Conservation (phyloP, 92 coral and sea anemone species). For the Desmophyllum pertusum region DNA sequence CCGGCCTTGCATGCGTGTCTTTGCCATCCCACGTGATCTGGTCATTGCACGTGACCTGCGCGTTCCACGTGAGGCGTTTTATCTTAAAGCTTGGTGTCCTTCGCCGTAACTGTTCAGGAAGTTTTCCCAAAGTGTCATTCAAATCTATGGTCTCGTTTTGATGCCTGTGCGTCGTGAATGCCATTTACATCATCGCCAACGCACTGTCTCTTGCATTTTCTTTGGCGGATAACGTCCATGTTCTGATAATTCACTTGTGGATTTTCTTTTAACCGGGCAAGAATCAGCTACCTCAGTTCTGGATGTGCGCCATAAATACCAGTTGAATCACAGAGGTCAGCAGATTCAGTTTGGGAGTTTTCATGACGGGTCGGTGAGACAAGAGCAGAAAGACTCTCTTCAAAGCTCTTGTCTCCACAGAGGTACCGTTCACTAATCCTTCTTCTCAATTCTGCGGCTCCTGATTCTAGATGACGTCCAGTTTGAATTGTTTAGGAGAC, state of each 20-base stretch:
- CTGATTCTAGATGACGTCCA: neutral
- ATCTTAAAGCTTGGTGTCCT: neutral
- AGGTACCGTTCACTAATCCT: constrained; percentile 29
- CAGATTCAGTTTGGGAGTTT: neutral
- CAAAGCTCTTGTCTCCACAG: constrained; percentile 42
- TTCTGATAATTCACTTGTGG: neutral
- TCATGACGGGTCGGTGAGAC: neutral
- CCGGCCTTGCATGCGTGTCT: neutral
- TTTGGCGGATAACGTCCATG: neutral
- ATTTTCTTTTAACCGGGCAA: constrained; percentile 1
- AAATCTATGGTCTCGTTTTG: constrained; percentile 19
- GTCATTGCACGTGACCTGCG: neutral
- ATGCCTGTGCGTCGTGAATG: neutral
- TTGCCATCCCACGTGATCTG: neutral
- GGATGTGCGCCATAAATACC: neutral
- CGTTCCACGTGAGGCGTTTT: neutral
- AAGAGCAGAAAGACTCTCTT: neutral
- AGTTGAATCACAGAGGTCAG: neutral
- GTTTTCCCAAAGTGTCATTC: constrained; percentile 4
- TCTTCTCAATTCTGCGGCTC: constrained; percentile 1
- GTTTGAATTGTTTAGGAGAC: neutral
- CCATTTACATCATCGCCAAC: neutral
- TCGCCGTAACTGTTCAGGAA: neutral
- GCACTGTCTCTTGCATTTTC: neutral
- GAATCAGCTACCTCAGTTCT: too few species aligned